Base-by-base conservation (phyloP, 2,888 invertebrate genomes). In the Eristalis pertinax region DNA sequence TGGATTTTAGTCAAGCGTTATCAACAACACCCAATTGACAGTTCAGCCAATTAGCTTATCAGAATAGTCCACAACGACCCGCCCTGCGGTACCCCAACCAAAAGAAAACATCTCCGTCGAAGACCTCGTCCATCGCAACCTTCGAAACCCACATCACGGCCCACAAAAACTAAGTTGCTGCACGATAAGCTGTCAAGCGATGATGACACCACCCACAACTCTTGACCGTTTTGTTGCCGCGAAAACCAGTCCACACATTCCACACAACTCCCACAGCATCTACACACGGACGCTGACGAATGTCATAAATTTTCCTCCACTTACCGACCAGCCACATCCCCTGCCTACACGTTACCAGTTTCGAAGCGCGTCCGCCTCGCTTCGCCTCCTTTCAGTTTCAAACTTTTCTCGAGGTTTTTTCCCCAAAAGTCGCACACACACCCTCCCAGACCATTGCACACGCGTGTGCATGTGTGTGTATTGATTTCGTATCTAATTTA, bases 401-500 rank as follows among this genome's bases (percentile, higher is more conserved):
- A 19, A 50, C 50, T 41, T 64, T 64, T 64, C 32, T 63, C 32
- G 19, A 50, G 19, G 19, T 32, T 62, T 29, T 43, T 19, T 56
- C 35, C 4, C 26, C 13, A 41, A 60, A 75, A 56, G 64, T 32
- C 32, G 22, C 24, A 64, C 19, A 24, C 50, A 8, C 1, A 35
- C 22, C n/a, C 38, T 19, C 35, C 13, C 32, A 43, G 13, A 29
- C 19, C 8, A 10, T n/a, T n/a, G 26, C 26, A n/a, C n/a, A n/a
- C 26, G 10, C 56, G 29, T n/a, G 50, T 41, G n/a, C n/a, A n/a
- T n/a, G 58, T 60, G 7, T 19, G 35, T 43, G n/a, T 43, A 72
- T 80, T 63, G 38, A 64, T 38, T 74, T 68, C 22, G 67, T 8
- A 8, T 19, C 73, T 80, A 68, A 80, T 80, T 73, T 80, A 80